These are phyloP conservation scores for Axinella damicornis DNA, from an alignment of 37 sponge, comb jelly and placozoan genomes.

Conservation along the genomic window DNA sequence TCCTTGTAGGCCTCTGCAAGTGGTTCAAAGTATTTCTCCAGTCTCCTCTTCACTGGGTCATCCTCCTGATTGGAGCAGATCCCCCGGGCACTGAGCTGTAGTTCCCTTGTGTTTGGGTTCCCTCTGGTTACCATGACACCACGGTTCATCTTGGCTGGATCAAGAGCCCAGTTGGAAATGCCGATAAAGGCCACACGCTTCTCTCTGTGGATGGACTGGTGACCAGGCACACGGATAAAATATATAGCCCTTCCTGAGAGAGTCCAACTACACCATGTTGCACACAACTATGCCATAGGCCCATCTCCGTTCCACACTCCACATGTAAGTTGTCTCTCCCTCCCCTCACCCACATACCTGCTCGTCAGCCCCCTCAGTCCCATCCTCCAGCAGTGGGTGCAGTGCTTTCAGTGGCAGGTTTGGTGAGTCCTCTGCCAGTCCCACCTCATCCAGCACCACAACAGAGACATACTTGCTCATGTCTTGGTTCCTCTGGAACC, in stretches of 20 bases:
- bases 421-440: conserved; percentile 93
- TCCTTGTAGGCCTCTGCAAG: conserved; percentile 78
- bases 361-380: conserved; percentile 66
- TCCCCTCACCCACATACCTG: neutral
- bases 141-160: conserved; percentile 99
- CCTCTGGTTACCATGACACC: conserved; percentile 94
- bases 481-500: conserved; percentile 63
- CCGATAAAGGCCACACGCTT: conserved; percentile 94
- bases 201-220: conserved; percentile 61
- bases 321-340: neutral
- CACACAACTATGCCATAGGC: too few species aligned
- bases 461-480: conserved; percentile 62
- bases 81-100: conserved; percentile 80
- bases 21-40: conserved; percentile 52
- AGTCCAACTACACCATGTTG: too few species aligned
- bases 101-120: conserved; percentile 75
- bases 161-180: conserved; percentile 98
- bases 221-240: too few species aligned
- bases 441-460: conserved; percentile 95
- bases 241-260: too few species aligned
- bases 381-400: conserved; percentile 92
- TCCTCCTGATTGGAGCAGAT: conserved; percentile 70
- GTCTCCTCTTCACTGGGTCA: conserved; percentile 39
- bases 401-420: conserved; percentile 89
- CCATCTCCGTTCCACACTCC: too few species aligned